Evolutionary conservation across 1,140 invertebrate genomes (phyloP).

Genomic region (Tetragonula clypearis): DNA sequence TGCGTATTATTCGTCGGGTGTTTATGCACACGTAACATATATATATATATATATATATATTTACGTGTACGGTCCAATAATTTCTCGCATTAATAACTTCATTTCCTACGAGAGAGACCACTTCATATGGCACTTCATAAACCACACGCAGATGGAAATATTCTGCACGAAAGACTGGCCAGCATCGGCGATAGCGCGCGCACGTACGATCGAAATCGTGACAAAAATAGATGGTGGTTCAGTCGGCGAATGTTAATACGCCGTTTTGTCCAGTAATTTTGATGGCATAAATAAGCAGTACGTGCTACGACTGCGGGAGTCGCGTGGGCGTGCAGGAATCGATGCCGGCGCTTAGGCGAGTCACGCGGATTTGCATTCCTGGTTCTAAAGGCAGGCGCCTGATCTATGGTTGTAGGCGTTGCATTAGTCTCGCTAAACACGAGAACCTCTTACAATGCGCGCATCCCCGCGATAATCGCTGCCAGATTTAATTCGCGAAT

Average conservation of each 20-base stretch:
- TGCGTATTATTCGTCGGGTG: too few species aligned
- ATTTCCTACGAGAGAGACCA: background rate
- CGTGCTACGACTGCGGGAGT: background rate
- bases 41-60: too few species aligned
- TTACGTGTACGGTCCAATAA: background rate
- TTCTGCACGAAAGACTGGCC: background rate
- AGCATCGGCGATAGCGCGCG: background rate
- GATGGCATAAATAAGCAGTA: constrained; percentile 19
- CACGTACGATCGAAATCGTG: background rate
- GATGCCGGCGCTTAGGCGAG: constrained; percentile 51
- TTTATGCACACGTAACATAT: too few species aligned
- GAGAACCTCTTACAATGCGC: background rate
- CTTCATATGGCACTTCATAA: background rate
- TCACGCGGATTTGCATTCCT: constrained; percentile 68
- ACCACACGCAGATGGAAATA: background rate
- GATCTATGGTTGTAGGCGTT: constrained; percentile 33
- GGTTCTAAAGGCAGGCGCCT: constrained; percentile 52
- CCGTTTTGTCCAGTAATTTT: constrained; percentile 30
- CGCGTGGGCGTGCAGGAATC: constrained; percentile 27
- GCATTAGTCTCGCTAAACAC: constrained; percentile 26
- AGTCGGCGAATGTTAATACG: constrained; percentile 10
- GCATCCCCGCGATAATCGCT: background rate
- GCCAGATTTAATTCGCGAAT: background rate
- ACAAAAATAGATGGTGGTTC: constrained; percentile 20
- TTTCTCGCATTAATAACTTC: background rate